Percentiles rank a stretch among this genome's conserved stretches.
These are phyloP conservation scores for Allolobophora icterica DNA, from an alignment of 2,888 invertebrate species.

Conservation along the genomic window DNA sequence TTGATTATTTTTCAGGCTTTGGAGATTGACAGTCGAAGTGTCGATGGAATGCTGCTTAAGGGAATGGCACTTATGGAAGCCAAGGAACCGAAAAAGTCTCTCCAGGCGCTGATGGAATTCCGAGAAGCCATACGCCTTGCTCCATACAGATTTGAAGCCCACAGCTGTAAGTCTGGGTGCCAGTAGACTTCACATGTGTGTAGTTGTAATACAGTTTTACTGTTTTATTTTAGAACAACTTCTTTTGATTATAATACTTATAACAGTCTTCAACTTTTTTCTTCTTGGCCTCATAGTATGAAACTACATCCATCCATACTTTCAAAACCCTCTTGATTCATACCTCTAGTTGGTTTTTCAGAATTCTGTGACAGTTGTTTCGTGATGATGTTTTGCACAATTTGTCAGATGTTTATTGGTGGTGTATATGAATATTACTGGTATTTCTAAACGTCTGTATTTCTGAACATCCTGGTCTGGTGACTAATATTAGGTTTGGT, in stretches of 20 bases:
- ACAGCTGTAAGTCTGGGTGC: slow-evolving; percentile 69
- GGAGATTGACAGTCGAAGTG: slow-evolving; percentile 72
- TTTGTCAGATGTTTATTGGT: background rate
- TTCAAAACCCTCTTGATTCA: background rate
- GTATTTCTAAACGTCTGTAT: background rate
- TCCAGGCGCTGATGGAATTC: slow-evolving; percentile 74
- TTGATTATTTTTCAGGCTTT: slow-evolving; percentile 68
- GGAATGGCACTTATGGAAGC: slow-evolving; percentile 75
- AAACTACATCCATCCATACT: background rate
- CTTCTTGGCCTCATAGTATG: no score
- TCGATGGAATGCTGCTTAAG: slow-evolving; percentile 78
- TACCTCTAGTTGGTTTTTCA: background rate
- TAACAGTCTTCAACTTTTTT: background rate
- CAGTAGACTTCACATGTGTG: background rate
- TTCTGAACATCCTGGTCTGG: background rate
- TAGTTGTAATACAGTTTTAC: background rate
- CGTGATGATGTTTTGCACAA: background rate
- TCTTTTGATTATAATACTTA: background rate
- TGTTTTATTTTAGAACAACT: background rate
- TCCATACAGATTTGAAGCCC: slow-evolving; percentile 76
- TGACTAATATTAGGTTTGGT: slow-evolving; percentile 71
- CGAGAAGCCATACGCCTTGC: slow-evolving; percentile 73
- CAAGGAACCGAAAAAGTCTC: slow-evolving; percentile 74
- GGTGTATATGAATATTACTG: background rate
- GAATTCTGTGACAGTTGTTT: background rate